phyloP scores from a whole-genome alignment of 2,113 vertebrate species.

The Neotoma lepida region DNA sequence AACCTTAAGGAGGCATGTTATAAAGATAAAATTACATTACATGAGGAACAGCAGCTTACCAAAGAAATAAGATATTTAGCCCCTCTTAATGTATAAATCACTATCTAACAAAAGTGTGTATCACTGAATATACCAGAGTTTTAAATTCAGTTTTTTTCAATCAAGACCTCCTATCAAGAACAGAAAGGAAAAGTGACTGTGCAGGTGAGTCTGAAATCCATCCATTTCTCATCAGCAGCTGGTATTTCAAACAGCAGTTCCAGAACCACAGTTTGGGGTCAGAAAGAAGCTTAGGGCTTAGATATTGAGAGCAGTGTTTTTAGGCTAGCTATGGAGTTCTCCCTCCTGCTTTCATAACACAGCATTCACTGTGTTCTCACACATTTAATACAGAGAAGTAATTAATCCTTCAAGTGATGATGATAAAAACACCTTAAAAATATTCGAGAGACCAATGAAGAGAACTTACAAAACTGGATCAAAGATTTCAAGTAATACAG shows the following conservation, averaged over 20 bases:
- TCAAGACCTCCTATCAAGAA: background rate
- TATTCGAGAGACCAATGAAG: slow-evolving; percentile 29
- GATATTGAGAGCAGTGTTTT: background rate
- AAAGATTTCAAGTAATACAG: slow-evolving; percentile 75
- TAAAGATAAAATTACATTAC: slow-evolving; percentile 18
- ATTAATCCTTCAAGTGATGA: slow-evolving; percentile 32
- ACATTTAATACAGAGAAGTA: slow-evolving; percentile 27
- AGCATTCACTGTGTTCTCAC: background rate
- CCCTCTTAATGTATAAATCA: background rate
- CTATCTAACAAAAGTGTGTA: slow-evolving; percentile 9
- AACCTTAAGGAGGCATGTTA: background rate
- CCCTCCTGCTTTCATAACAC: background rate
- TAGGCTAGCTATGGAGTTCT: background rate
- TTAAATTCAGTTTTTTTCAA: slow-evolving; percentile 34
- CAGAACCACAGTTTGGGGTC: background rate
- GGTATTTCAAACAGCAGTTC: slow-evolving; percentile 2
- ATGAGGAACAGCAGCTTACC: background rate
- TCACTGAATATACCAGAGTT: slow-evolving; percentile 1
- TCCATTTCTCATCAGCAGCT: background rate
- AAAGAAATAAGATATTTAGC: slow-evolving; percentile 1
- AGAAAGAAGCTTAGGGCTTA: slow-evolving; percentile 12
- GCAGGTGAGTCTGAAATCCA: background rate
- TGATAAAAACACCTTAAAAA: slow-evolving; percentile 22
- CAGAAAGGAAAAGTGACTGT: background rate
- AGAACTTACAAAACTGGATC: slow-evolving; percentile 40